Conservation (phyloP, 2,797 vertebrate genomes). For the Anableps anableps region DNA sequence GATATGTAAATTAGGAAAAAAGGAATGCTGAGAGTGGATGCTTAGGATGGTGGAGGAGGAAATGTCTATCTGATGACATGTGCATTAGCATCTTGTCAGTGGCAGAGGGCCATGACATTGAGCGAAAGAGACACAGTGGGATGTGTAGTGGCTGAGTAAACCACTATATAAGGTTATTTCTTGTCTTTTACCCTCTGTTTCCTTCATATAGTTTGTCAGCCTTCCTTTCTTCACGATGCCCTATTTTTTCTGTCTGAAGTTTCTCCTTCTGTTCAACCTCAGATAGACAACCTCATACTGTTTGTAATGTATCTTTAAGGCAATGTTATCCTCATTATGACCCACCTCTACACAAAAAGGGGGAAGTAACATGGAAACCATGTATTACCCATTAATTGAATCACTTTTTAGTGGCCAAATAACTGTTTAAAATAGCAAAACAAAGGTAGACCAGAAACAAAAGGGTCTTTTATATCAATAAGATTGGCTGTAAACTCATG, state of each 20-base stretch:
- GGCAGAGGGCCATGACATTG: constrained; percentile 54
- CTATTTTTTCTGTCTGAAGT: constrained; percentile 14
- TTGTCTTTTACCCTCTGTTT: constrained; percentile 11
- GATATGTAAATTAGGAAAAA: constrained; percentile 56
- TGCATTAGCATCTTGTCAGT: constrained; percentile 67
- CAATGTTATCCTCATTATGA: neutral
- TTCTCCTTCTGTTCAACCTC: constrained; percentile 31
- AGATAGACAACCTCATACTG: constrained; percentile 1
- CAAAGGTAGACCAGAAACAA: neutral
- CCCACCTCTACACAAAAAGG: neutral
- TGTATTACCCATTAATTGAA: too few relatives aligned
- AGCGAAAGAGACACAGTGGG: constrained; percentile 56
- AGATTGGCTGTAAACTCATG: neutral
- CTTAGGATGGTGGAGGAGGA: constrained; percentile 32
- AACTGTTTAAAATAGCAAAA: constrained; percentile 1
- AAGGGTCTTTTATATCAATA: neutral
- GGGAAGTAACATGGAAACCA: neutral
- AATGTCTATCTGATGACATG: constrained; percentile 64
- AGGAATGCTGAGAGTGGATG: constrained; percentile 35
- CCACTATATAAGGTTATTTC: constrained; percentile 37
- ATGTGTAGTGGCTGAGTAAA: constrained; percentile 48
- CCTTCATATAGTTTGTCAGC: constrained; percentile 35
- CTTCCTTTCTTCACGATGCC: constrained; percentile 27
- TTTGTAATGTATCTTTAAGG: neutral
- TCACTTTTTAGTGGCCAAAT: neutral